phyloP scores from a whole-genome alignment of 2,113 vertebrate species.

The Dicerorhinus sumatrensis region DNA sequence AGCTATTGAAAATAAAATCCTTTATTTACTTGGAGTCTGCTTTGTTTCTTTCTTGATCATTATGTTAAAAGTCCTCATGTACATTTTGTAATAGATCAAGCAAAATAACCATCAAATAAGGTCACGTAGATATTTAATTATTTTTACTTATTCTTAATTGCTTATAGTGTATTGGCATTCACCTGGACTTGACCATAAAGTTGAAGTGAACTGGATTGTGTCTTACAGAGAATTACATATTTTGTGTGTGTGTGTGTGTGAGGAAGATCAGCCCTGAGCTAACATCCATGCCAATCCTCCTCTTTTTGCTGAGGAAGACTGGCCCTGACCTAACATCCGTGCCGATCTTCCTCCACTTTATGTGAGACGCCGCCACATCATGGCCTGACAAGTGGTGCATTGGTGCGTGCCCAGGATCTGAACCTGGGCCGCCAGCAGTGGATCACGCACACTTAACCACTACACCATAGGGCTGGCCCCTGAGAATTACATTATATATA shows the following conservation, averaged over 20 bases:
- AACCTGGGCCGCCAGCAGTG: too few species aligned
- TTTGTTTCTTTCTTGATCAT: background rate
- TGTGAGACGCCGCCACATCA: too few species aligned
- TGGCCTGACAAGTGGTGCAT: too few species aligned
- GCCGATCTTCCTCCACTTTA: too few species aligned
- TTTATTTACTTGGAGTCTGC: background rate
- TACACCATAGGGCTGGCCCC: too few species aligned
- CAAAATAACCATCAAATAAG: background rate
- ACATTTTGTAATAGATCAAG: background rate
- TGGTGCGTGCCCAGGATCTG: too few species aligned
- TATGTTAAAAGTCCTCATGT: background rate
- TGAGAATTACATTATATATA: too few species aligned
- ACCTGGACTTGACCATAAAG: background rate
- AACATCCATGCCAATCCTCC: too few species aligned
- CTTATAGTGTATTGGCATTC: background rate
- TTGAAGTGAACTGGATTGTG: background rate
- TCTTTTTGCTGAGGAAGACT: too few species aligned
- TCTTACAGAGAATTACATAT: background rate
- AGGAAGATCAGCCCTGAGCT: too few species aligned
- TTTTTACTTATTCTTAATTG: background rate
- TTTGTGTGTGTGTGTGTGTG: background rate
- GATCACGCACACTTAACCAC: too few species aligned
- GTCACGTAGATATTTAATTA: background rate
- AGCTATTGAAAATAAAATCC: background rate
- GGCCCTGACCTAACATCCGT: too few species aligned